Conservation (phyloP, 2,888 invertebrate genomes). For the Unio delphinus region DNA sequence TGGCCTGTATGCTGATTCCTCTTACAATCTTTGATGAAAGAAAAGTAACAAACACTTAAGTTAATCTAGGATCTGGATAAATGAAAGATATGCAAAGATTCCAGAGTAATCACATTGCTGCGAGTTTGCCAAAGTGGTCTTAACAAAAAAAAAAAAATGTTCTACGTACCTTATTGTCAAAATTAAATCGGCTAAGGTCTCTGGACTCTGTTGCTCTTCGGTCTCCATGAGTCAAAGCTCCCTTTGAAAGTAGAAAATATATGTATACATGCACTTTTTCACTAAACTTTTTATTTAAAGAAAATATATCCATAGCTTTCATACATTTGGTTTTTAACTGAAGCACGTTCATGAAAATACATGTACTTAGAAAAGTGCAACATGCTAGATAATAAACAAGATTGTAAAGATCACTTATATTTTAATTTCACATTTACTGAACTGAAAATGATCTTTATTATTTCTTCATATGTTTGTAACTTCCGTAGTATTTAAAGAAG, state of each 20-base stretch:
- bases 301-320: too few species aligned
- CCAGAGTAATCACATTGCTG: too few species aligned
- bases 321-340: not conserved
- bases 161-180: slow-evolving; percentile 86
- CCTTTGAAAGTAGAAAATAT: slow-evolving; percentile 72
- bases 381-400: not conserved
- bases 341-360: not conserved
- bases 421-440: too few species aligned
- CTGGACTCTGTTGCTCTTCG: slow-evolving; percentile 96
- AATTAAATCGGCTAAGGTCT: slow-evolving; percentile 97
- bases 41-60: not conserved
- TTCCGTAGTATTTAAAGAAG: too few species aligned
- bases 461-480: too few species aligned
- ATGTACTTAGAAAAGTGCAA: not conserved
- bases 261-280: too few species aligned
- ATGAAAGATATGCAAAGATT: too few species aligned
- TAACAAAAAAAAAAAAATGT: not conserved
- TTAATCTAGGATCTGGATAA: not conserved
- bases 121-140: not conserved
- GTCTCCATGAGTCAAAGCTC: slow-evolving; percentile 98
- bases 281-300: too few species aligned
- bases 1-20: too few species aligned
- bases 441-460: too few species aligned
- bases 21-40: not conserved
- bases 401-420: too few species aligned